Base-by-base conservation (phyloP, 2,888 invertebrate species). In the Oxystoma pomonae region DNA sequence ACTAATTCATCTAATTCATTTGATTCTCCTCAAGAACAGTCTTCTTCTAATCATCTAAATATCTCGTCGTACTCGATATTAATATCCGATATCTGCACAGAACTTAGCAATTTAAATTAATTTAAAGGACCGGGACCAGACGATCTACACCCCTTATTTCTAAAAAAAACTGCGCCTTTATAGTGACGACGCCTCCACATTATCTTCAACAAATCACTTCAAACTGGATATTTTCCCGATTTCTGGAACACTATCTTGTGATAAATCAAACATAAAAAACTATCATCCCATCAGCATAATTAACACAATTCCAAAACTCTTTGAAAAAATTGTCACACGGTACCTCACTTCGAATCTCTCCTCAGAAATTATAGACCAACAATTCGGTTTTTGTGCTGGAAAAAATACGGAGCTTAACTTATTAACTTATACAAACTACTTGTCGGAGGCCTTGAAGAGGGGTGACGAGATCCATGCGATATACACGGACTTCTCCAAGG, bases 401-500 rank as follows among this genome's bases (percentile, higher is more conserved):
- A 3, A 16, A 5, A 17, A 16, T 7, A 53, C 53, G 5, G 53
- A 17, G 16, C n/a, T 19, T 5, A 53, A 53, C n/a, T 16, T 53
- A 7, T 19, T 53, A 19, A 53, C 17, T 19, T 53, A 53, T n/a
- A 19, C 16, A 3, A 5, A 19, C 19, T 9, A 5, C 17, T 19
- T 53, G 53, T 7, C n/a, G 19, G 53, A 19, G 53, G 53, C 53
- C 53, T 53, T 53, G 16, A 16, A 53, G 53, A 53, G 19, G 5
- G 53, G 16, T 19, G 16, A 3, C 3, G 17, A 53, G 53, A 16
- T 19, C 16, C 17, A 53, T 53, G 53, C 53, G 16, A 53, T 53
- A 3, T 53, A 53, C 35, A 53, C 53, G 5, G 17, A 53, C 16
- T 53, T 53, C 53, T 53, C 53, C 53, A 53, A 53, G 53, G 53